phyloP scores from a whole-genome alignment of 2,888 invertebrate species.

The Megalurothrips usitatus region DNA sequence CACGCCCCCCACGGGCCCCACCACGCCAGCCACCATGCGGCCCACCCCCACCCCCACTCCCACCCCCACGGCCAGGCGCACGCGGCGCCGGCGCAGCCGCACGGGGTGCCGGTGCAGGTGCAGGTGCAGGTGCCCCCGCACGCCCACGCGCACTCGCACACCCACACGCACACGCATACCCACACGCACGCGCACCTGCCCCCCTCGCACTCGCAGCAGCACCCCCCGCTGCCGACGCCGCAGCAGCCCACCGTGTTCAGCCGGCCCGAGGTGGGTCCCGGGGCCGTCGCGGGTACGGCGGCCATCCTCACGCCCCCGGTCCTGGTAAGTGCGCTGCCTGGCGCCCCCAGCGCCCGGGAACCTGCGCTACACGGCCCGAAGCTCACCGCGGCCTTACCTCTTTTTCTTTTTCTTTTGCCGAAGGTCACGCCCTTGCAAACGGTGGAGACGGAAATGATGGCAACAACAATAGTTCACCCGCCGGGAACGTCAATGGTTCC shows the following conservation, averaged over 20 bases:
- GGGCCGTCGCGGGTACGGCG: neutral
- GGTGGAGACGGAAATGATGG: conserved; percentile 34
- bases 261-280: conserved; percentile 45
- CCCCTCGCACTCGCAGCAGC: conserved; percentile 38
- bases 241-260: conserved; percentile 50
- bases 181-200: conserved; percentile 39
- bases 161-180: conserved; percentile 39
- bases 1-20: no score
- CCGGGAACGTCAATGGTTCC: conserved; percentile 36
- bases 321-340: neutral
- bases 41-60: neutral
- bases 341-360: no score
- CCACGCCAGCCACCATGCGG: no score
- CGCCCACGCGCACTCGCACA: conserved; percentile 32
- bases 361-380: no score
- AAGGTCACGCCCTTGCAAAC: conserved; percentile 32
- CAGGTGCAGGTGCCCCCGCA: neutral
- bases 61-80: neutral
- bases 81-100: neutral
- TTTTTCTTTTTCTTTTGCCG: conserved; percentile 18
- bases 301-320: neutral
- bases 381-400: no score
- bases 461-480: conserved; percentile 36
- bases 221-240: conserved; percentile 41
- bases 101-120: no score